A percentile compares a stretch with the other conserved stretches of the same genome.
These are phyloP conservation scores for Hartigia nigra DNA, from an alignment of 2,888 invertebrate genomes.

Conservation along the genomic window DNA sequence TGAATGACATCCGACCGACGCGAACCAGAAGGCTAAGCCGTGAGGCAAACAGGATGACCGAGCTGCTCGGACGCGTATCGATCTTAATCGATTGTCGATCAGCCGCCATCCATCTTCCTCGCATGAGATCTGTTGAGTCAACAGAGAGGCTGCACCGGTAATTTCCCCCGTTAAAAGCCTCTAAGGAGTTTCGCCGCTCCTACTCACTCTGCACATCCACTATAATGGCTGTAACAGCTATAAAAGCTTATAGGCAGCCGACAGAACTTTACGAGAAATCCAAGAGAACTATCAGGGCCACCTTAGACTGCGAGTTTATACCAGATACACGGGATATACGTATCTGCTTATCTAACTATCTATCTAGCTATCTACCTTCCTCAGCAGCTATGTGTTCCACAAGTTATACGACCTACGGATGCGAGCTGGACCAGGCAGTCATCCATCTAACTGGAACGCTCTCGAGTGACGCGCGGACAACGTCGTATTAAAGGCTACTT, in stretches of 20 bases:
- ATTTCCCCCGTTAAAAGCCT: constrained; percentile 27
- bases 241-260: not conserved
- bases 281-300: not conserved
- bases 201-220: not conserved
- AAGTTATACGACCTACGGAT: not conserved
- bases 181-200: constrained; percentile 11
- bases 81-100: constrained; percentile 55
- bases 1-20: constrained; percentile 1
- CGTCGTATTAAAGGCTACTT: constrained; percentile 34
- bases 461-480: constrained; percentile 28
- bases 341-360: not conserved
- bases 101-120: constrained; percentile 47
- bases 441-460: constrained; percentile 7
- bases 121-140: constrained; percentile 28
- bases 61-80: constrained; percentile 35
- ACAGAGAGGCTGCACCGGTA: constrained; percentile 32
- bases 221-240: not conserved
- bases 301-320: not conserved
- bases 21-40: constrained; percentile 4
- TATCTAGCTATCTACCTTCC: not conserved
- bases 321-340: not conserved
- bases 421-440: constrained; percentile 5
- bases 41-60: constrained; percentile 25
- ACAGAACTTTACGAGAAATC: not conserved
- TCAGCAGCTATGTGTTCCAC: not conserved